Evolutionary conservation across 1,140 invertebrate genomes (phyloP), one percentile per base, ranked within the genome.

Genomic region (Drosophila prosaltans): DNA sequence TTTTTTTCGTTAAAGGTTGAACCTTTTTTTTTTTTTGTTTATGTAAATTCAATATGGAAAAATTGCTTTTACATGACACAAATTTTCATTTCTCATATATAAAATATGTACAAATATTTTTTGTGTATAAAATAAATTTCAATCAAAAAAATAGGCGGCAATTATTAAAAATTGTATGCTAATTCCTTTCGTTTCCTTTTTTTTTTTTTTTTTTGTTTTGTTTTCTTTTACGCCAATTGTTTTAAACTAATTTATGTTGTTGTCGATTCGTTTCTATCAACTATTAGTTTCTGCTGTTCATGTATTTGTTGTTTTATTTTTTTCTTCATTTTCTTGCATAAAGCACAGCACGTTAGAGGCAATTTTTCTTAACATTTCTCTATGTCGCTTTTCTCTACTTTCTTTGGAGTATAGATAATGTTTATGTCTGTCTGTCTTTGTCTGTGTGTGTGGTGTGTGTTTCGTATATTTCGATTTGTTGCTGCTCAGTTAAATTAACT

Each of bases 371-470:
- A 80, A 80, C 70, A 81, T 69, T 75, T 78, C 74, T 81, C 71
- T 88, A 76, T 61, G 71, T 72, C 69, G 70, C 80, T 83, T 83
- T 83, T 74, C 81, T 48, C 45, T 26, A 51, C 45, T 51, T 84
- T 89, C 82, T 91, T 91, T 91, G 89, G 83, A 83, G 80, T 89
- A 91, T 81, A 88, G 80, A 89, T 88, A 88, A 89, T 88, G 76
- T 69, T 58, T 81, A 62, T 73, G 68, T 72, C 48, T 69, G 11
- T 79, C 59, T 72, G 11, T 71, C 26, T 63, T 59, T 65, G 45
- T 54, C 45, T 11, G 40, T 24, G 60, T 66, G 40, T 60, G 54
- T 74, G 54, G 40, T 60, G 59, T 74, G 54, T 71, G 54, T 64
- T 26, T 51, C 21, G 45, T 80, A 58, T 82, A 89, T 80, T 88